phyloP scores from a whole-genome alignment of 2,113 vertebrate genomes.

The Polyodon spathula region DNA sequence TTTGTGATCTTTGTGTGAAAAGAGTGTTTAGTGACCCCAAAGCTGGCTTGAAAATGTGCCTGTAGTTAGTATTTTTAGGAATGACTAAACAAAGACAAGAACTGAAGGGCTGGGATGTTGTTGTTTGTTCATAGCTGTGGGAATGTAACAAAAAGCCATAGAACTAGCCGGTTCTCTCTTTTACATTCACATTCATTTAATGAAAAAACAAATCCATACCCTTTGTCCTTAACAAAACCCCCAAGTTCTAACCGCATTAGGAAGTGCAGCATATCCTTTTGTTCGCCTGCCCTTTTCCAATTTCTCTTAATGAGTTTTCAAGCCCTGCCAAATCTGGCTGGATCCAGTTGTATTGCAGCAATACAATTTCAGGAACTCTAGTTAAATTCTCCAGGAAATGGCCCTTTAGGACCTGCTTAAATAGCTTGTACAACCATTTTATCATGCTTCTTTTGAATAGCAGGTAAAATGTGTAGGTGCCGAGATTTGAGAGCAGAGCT shows the following conservation, averaged over 20 bases:
- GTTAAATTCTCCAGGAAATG: background rate
- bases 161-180: slow-evolving; percentile 44
- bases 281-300: background rate
- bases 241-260: slow-evolving; percentile 36
- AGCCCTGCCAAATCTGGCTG: background rate
- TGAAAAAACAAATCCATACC: slow-evolving; percentile 30
- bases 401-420: background rate
- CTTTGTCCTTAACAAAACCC: slow-evolving; percentile 45
- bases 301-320: slow-evolving; percentile 1
- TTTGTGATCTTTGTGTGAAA: no score
- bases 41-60: no score
- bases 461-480: background rate
- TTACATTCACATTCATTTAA: slow-evolving; percentile 48
- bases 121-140: slow-evolving; percentile 62
- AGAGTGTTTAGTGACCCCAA: no score
- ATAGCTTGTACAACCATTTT: background rate
- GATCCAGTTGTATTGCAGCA: background rate
- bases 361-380: background rate
- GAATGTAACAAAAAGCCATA: slow-evolving; percentile 45
- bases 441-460: background rate
- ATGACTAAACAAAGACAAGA: slow-evolving; percentile 50
- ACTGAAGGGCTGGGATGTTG: slow-evolving; percentile 47
- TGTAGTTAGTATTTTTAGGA: no score
- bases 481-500: no score
- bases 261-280: slow-evolving; percentile 40